phyloP scores from a whole-genome alignment of 1,140 invertebrate species.

The Drosophila kikkawai region DNA sequence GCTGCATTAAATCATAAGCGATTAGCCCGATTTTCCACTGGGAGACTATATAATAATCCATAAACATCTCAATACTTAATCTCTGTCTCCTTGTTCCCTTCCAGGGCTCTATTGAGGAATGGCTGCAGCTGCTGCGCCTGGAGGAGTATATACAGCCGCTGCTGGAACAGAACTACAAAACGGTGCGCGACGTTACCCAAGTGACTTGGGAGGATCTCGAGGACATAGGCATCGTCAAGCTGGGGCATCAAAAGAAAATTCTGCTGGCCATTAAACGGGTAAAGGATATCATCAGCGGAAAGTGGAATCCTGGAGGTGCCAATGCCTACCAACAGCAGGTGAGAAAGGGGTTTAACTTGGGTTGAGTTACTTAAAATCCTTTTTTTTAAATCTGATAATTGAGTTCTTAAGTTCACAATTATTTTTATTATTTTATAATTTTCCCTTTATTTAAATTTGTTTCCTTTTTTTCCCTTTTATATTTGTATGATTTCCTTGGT shows the following conservation, averaged over 20 bases:
- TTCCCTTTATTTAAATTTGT: constrained; percentile 15
- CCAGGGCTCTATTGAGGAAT: constrained; percentile 95
- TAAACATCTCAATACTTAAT: constrained; percentile 16
- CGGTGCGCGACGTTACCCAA: constrained; percentile 96
- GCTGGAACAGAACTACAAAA: constrained; percentile 96
- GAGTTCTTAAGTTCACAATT: not conserved
- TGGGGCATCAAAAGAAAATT: constrained; percentile 99
- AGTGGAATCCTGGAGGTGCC: constrained; percentile 86
- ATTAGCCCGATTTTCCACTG: constrained; percentile 47
- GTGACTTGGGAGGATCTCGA: constrained; percentile 99
- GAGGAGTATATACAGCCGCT: constrained; percentile 96
- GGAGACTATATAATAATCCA: constrained; percentile 31
- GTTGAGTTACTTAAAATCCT: not conserved
- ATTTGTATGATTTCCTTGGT: constrained; percentile 30
- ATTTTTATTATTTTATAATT: constrained; percentile 10
- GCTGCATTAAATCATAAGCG: constrained; percentile 60
- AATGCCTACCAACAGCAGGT: constrained; percentile 84
- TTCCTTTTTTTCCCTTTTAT: constrained; percentile 6
- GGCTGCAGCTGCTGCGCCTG: constrained; percentile 94
- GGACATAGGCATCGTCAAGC: constrained; percentile 97
- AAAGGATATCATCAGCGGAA: constrained; percentile 96
- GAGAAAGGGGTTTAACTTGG: not conserved
- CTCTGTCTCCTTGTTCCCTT: constrained; percentile 8
- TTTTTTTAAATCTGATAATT: not conserved
- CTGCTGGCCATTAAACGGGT: constrained; percentile 98